Percentiles rank a stretch among this genome's conserved stretches.
These are phyloP conservation scores for Gymnoscopelus microlampas DNA, from an alignment of 2,797 vertebrate species.

Conservation along the genomic window DNA sequence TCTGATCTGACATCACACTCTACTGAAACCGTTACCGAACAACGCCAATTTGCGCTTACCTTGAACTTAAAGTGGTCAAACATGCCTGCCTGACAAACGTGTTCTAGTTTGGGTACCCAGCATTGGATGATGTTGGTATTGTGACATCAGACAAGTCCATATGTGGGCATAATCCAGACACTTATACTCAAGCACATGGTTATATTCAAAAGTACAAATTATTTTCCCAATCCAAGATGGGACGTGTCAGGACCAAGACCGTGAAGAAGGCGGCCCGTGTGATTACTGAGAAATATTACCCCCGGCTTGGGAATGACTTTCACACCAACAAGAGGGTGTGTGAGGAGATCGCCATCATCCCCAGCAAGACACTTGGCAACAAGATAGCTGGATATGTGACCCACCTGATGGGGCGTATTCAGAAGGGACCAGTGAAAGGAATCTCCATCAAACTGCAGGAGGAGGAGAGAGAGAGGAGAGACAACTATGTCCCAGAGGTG, in stretches of 20 bases:
- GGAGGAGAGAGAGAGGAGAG: conserved; percentile 94
- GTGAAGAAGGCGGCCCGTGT: conserved; percentile 96
- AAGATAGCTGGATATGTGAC: conserved; percentile 99
- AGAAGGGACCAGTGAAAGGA: conserved; percentile 92
- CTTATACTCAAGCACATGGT: no score
- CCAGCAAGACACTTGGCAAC: conserved; percentile 96
- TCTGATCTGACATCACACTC: no score
- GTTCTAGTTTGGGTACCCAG: no score
- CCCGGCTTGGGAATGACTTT: conserved; percentile 95
- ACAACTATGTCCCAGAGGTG: conserved; percentile 96
- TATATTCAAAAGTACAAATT: no score
- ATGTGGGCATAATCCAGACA: no score
- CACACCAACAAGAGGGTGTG: conserved; percentile 98
- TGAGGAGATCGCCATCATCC: conserved; percentile 97
- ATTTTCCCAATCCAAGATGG: conserved; percentile 58
- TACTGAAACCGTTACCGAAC: no score
- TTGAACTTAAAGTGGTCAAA: no score
- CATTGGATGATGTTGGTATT: no score
- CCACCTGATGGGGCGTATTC: conserved; percentile 96
- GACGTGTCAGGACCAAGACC: conserved; percentile 96
- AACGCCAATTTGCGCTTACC: no score
- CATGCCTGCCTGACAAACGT: no score
- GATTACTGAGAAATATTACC: conserved; percentile 98
- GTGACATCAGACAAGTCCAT: no score
- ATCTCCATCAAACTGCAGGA: conserved; percentile 99